These are phyloP conservation scores for Bergia sp. DNA, from an alignment of 92 coral and sea anemone genomes.

Conservation along the genomic window DNA sequence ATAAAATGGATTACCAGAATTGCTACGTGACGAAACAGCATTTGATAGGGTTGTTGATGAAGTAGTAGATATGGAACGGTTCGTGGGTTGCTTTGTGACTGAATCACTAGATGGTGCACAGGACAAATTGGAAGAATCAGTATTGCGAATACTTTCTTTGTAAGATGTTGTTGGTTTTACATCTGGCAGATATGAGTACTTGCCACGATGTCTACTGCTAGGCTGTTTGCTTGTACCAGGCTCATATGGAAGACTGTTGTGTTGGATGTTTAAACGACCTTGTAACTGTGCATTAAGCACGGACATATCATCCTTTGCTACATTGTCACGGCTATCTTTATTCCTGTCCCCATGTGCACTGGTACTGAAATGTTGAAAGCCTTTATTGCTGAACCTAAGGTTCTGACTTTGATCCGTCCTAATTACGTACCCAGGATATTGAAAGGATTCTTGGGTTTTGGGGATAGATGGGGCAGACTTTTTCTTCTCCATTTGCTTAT, in stretches of 20 bases:
- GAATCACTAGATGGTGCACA: neutral
- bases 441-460: neutral
- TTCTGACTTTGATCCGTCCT: neutral
- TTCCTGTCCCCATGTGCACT: neutral
- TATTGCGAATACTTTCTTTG: neutral
- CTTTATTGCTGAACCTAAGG: neutral
- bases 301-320: neutral
- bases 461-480: neutral
- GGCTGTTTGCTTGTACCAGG: neutral
- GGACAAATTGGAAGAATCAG: neutral
- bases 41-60: neutral
- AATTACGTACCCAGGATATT: neutral
- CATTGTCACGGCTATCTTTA: neutral
- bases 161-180: neutral
- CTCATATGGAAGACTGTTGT: neutral
- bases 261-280: constrained; percentile 8
- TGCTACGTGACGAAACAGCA: neutral
- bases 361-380: neutral
- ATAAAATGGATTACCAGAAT: neutral
- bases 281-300: neutral
- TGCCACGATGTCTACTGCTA: neutral
- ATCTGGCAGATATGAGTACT: constrained; percentile 4
- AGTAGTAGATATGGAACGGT: neutral
- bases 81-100: neutral
- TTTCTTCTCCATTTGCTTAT: neutral